A percentile compares a stretch with the other conserved stretches of the same genome.
Evolutionary conservation across 2,888 invertebrate genomes (phyloP).

Genomic region (Philhelius pedissequus): DNA sequence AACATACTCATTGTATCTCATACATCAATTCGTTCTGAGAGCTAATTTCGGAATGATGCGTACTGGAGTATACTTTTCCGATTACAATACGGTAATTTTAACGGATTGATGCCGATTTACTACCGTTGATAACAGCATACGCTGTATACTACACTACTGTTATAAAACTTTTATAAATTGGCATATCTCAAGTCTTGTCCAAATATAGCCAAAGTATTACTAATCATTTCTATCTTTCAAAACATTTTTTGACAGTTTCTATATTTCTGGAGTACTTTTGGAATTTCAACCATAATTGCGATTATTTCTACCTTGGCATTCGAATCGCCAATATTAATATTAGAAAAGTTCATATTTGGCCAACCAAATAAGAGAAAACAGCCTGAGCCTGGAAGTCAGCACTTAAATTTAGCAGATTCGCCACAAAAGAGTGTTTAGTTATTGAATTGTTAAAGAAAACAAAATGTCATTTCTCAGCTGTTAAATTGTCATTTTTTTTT

Average conservation of each 20-base stretch:
- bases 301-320: slow-evolving; percentile 74
- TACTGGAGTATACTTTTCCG: slow-evolving; percentile 30
- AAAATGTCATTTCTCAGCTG: too few species aligned
- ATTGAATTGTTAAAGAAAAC: too few species aligned
- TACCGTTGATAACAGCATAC: too few species aligned
- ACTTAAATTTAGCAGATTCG: background rate
- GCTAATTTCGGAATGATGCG: slow-evolving; percentile 21
- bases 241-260: slow-evolving; percentile 15
- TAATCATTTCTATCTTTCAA: background rate
- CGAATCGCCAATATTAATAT: slow-evolving; percentile 75
- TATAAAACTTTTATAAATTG: too few species aligned
- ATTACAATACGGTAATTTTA: slow-evolving; percentile 39
- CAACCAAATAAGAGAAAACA: background rate
- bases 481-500: too few species aligned
- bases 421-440: background rate
- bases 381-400: background rate
- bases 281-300: slow-evolving; percentile 65
- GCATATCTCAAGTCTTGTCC: too few species aligned
- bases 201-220: too few species aligned
- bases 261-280: slow-evolving; percentile 58
- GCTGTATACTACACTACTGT: too few species aligned
- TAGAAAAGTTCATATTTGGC: slow-evolving; percentile 72
- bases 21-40: slow-evolving; percentile 43
- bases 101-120: too few species aligned
- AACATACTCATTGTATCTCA: slow-evolving; percentile 64